phyloP scores from a whole-genome alignment of 1,140 invertebrate species.

The Cephus cinctus region DNA sequence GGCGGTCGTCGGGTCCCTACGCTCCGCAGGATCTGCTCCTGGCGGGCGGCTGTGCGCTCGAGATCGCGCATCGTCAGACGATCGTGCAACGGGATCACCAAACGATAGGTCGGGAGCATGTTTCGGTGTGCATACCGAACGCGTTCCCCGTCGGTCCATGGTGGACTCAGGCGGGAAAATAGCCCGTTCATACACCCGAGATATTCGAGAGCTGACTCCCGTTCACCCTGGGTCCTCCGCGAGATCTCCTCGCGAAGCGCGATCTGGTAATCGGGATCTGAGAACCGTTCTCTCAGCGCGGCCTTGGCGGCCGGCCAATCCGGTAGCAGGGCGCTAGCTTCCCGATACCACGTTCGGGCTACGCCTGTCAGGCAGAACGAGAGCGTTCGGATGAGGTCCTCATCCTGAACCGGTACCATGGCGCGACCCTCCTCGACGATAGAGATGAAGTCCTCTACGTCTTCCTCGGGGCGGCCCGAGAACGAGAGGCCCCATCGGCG shows the following conservation, averaged over 20 bases:
- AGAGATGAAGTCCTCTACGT: no score
- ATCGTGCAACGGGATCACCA: neutral
- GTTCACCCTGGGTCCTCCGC: neutral
- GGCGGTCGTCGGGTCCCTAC: neutral
- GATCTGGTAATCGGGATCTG: neutral
- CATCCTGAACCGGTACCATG: no score
- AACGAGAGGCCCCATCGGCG: no score
- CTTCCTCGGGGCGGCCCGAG: no score
- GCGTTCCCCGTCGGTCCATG: neutral
- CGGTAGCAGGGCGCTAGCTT: neutral
- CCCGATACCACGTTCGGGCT: no score
- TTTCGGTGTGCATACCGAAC: neutral
- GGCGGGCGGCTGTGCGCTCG: neutral
- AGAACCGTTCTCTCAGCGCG: constrained; percentile 1
- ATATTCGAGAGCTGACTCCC: neutral
- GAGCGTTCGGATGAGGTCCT: no score
- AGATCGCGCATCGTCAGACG: neutral
- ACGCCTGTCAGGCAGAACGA: no score
- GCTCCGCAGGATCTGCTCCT: neutral
- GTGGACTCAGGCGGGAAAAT: neutral
- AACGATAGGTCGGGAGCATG: neutral
- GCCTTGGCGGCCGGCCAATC: neutral
- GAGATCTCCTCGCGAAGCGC: neutral
- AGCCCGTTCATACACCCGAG: neutral
- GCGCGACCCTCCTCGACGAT: no score